Conservation (phyloP, 1,140 invertebrate genomes). For the Polypedilum pembai region DNA sequence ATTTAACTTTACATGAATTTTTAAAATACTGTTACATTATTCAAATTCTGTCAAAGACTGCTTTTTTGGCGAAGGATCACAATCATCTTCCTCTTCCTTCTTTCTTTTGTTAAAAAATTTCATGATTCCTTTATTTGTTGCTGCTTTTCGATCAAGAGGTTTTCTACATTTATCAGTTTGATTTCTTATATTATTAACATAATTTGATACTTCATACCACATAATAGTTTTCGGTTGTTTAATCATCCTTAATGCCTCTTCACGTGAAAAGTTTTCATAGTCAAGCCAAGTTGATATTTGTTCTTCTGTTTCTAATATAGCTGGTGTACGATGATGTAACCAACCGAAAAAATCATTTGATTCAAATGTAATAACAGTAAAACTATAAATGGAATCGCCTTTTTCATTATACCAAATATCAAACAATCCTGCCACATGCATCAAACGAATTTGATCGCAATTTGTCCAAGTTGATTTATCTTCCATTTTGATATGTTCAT, state of each 20-base stretch:
- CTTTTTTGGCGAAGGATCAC: too few relatives aligned
- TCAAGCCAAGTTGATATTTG: constrained; percentile 68
- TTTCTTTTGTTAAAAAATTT: too few relatives aligned
- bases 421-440: constrained; percentile 73
- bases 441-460: constrained; percentile 51
- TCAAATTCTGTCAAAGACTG: too few relatives aligned
- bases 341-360: constrained; percentile 59
- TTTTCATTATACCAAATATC: constrained; percentile 56
- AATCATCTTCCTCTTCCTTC: too few relatives aligned
- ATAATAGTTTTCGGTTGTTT: constrained; percentile 48
- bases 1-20: too few relatives aligned
- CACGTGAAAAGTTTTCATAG: constrained; percentile 48
- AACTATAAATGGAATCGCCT: constrained; percentile 59
- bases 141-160: constrained; percentile 42
- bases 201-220: constrained; percentile 62
- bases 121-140: neutral
- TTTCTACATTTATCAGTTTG: constrained; percentile 62
- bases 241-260: constrained; percentile 49
- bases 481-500: constrained; percentile 48
- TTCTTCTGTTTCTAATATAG: constrained; percentile 60
- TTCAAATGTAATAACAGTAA: constrained; percentile 69
- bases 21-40: too few relatives aligned
- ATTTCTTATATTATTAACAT: constrained; percentile 65
- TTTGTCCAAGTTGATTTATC: constrained; percentile 49
- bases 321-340: constrained; percentile 74